These are phyloP conservation scores for Megaustenia siamemsis DNA, from an alignment of 2,888 invertebrate species.

Conservation along the genomic window DNA sequence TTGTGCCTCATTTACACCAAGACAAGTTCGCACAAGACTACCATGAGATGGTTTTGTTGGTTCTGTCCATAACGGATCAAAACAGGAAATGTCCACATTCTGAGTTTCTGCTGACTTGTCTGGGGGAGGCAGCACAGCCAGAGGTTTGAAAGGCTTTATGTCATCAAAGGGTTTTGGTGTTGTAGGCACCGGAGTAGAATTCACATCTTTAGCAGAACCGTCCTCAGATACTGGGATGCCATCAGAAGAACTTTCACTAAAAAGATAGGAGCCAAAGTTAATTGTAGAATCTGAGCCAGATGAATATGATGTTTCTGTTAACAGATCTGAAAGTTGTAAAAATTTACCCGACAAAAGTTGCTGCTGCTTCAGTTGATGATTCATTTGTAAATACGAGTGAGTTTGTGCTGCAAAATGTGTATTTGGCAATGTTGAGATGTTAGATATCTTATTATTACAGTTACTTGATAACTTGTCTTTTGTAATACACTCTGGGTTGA, in stretches of 20 bases:
- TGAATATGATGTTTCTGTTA: neutral
- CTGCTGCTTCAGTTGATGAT: neutral
- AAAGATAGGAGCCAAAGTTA: neutral
- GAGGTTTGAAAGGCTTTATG: neutral
- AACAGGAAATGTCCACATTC: conserved; percentile 11
- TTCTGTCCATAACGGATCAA: conserved; percentile 22
- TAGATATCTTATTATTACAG: neutral
- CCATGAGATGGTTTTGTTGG: neutral
- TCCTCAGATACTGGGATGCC: neutral
- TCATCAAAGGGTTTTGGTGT: conserved; percentile 30
- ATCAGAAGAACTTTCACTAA: conserved; percentile 18
- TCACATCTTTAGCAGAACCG: neutral
- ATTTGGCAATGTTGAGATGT: neutral
- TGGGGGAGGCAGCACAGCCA: neutral
- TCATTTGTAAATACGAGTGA: conserved; percentile 15
- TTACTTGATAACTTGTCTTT: neutral
- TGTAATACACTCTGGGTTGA: neutral
- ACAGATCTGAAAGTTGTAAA: neutral
- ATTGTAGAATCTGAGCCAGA: neutral
- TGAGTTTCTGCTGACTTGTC: neutral
- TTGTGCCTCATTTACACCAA: neutral
- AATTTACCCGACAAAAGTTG: neutral
- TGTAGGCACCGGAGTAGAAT: neutral
- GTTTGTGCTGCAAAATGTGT: neutral
- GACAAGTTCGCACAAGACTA: neutral